A percentile compares a stretch with the other conserved stretches of the same genome.
phyloP scores from a whole-genome alignment of 1,140 invertebrate genomes.

The Popillia japonica region DNA sequence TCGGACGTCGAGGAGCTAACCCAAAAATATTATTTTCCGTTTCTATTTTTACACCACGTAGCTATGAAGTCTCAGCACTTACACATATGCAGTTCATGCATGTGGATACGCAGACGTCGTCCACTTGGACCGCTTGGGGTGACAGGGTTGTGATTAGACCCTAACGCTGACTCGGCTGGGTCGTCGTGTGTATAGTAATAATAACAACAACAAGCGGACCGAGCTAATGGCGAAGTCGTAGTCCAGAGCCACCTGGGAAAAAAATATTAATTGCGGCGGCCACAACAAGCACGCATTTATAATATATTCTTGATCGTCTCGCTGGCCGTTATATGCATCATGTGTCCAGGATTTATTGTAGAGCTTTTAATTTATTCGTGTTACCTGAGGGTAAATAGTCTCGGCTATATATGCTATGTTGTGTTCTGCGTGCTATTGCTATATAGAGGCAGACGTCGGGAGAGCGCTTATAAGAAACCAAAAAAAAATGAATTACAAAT shows the following conservation, averaged over 20 bases:
- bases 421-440: constrained; percentile 2
- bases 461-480: constrained; percentile 39
- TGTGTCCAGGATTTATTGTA: constrained; percentile 57
- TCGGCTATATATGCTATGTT: constrained; percentile 48
- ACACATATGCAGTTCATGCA: background rate
- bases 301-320: constrained; percentile 53
- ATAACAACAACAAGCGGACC: constrained; percentile 43
- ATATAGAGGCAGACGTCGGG: constrained; percentile 44
- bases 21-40: no score
- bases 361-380: constrained; percentile 58
- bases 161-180: constrained; percentile 38
- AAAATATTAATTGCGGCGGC: constrained; percentile 53
- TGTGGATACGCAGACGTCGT: constrained; percentile 13
- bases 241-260: constrained; percentile 49
- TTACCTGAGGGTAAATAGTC: constrained; percentile 51
- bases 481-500: constrained; percentile 54
- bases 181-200: constrained; percentile 24
- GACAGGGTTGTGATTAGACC: constrained; percentile 54
- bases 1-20: no score
- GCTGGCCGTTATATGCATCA: constrained; percentile 50
- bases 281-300: constrained; percentile 51
- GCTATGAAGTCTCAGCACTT: background rate
- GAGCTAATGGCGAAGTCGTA: constrained; percentile 52
- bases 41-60: no score
- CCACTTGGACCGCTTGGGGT: constrained; percentile 47